A percentile compares a stretch with the other conserved stretches of the same genome.
Conservation (phyloP, 2,888 invertebrate species). For the Lasius platythorax region DNA sequence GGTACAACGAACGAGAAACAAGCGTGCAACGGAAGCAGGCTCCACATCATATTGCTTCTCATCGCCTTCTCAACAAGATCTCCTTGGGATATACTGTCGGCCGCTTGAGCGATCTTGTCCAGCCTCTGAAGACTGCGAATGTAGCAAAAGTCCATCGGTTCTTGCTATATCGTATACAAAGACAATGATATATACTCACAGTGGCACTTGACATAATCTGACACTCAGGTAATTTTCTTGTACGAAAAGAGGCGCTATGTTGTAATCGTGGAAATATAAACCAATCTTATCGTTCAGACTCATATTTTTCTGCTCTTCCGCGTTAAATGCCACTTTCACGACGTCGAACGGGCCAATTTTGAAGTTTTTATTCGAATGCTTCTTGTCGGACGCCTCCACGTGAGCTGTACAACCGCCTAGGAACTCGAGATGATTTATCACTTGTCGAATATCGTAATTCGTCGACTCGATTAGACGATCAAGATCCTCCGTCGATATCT, state of each 20-base stretch:
- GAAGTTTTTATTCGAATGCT: slow-evolving; percentile 91
- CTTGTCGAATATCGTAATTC: slow-evolving; percentile 97
- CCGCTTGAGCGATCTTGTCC: slow-evolving; percentile 91
- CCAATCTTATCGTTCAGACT: slow-evolving; percentile 93
- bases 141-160: neutral
- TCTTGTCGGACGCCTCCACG: slow-evolving; percentile 56
- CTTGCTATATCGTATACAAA: neutral
- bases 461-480: slow-evolving; percentile 94
- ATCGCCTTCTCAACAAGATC: slow-evolving; percentile 95
- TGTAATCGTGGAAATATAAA: slow-evolving; percentile 99
- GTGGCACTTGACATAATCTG: slow-evolving; percentile 90
- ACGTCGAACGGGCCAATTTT: slow-evolving; percentile 98
- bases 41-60: slow-evolving; percentile 94
- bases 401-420: slow-evolving; percentile 87
- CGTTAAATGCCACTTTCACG: slow-evolving; percentile 94
- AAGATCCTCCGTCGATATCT: slow-evolving; percentile 92
- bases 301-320: slow-evolving; percentile 92
- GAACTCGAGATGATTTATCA: slow-evolving; percentile 95
- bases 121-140: slow-evolving; percentile 87
- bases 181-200: slow-evolving; percentile 86
- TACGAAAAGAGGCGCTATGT: slow-evolving; percentile 97
- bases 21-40: slow-evolving; percentile 94
- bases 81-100: slow-evolving; percentile 94
- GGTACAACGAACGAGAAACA: slow-evolving; percentile 97
- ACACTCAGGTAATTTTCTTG: slow-evolving; percentile 98